These are phyloP conservation scores for Megalonaias nervosa DNA, from an alignment of 1,140 invertebrate species.

Conservation along the genomic window DNA sequence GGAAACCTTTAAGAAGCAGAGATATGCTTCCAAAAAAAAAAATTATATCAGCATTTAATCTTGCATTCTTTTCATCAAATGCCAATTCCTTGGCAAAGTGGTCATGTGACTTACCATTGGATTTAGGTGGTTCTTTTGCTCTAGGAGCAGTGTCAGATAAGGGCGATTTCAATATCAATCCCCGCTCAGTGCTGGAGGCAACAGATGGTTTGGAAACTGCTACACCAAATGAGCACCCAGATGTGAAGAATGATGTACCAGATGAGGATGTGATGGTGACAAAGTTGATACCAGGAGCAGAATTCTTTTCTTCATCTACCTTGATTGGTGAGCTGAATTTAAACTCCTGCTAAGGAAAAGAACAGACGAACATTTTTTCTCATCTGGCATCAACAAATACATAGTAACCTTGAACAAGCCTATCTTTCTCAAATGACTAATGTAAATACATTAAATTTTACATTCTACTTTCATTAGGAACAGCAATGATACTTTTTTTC, in stretches of 20 bases:
- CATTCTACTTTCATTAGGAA: too few species aligned
- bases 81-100: too few species aligned
- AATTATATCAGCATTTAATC: too few species aligned
- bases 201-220: slow-evolving; percentile 31
- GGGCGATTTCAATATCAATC: slow-evolving; percentile 8
- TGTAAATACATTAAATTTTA: too few species aligned
- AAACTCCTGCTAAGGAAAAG: slow-evolving; percentile 43
- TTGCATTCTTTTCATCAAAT: too few species aligned
- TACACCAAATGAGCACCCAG: slow-evolving; percentile 8
- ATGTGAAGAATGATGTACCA: neutral
- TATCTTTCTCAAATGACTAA: neutral
- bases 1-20: too few species aligned
- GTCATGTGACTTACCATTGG: too few species aligned
- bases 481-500: too few species aligned
- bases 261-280: neutral
- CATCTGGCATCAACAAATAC: neutral
- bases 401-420: neutral
- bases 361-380: neutral
- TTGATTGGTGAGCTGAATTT: slow-evolving; percentile 60
- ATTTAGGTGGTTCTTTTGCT: too few species aligned
- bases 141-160: too few species aligned
- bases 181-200: slow-evolving; percentile 7
- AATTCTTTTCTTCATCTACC: slow-evolving; percentile 26
- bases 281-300: too few species aligned
- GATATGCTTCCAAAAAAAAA: too few species aligned